Conservation (phyloP, 2,113 vertebrate species). For the Fukomys damarensis region DNA sequence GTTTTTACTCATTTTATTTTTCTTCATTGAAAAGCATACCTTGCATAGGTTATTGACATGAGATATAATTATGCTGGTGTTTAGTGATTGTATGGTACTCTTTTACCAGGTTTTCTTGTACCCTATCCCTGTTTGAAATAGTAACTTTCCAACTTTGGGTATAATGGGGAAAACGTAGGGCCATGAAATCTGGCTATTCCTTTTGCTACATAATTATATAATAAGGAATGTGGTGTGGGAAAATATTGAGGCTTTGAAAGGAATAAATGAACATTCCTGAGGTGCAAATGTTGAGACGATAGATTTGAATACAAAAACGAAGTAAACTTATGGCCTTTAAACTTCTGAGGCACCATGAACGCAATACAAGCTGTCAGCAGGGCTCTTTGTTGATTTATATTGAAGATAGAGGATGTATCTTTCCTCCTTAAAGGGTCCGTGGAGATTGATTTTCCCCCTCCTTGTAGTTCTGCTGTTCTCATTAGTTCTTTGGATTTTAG, state of each 20-base stretch:
- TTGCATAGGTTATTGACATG: background rate
- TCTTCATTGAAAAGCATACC: background rate
- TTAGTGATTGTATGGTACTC: background rate
- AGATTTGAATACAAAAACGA: background rate
- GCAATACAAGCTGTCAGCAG: background rate
- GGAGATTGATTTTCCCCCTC: background rate
- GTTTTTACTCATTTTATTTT: background rate
- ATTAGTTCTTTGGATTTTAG: background rate
- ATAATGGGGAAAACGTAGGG: background rate
- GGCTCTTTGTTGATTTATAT: background rate
- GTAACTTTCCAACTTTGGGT: background rate
- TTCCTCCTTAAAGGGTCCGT: background rate
- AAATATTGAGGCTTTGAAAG: background rate
- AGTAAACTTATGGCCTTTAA: background rate
- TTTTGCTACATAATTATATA: background rate
- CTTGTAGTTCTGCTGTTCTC: background rate
- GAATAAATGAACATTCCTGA: background rate
- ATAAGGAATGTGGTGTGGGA: background rate
- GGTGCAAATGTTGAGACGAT: background rate
- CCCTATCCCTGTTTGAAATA: background rate
- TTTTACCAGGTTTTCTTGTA: background rate
- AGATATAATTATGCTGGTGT: background rate
- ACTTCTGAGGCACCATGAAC: background rate
- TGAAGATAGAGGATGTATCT: background rate
- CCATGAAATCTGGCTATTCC: background rate